These are phyloP conservation scores for Empidonax traillii DNA, from an alignment of 2,113 vertebrate species.

Conservation along the genomic window DNA sequence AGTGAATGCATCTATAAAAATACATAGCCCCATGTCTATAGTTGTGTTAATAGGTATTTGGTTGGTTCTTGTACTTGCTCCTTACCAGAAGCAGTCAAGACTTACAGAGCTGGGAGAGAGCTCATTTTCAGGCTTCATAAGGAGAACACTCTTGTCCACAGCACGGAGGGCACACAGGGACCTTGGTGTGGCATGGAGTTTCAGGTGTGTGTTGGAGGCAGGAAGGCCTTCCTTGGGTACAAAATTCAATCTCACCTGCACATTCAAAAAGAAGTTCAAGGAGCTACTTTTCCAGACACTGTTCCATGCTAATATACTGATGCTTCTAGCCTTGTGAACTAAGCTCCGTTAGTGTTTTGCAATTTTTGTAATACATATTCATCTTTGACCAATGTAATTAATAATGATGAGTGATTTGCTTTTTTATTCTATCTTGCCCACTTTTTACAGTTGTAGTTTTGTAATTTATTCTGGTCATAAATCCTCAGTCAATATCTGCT, in stretches of 20 bases:
- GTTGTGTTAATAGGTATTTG: background rate
- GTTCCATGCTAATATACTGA: background rate
- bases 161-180: conserved; percentile 85
- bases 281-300: background rate
- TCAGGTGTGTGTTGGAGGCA: conserved; percentile 64
- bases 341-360: background rate
- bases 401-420: background rate
- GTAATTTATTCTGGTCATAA: background rate
- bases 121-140: conserved; percentile 77
- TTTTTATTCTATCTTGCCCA: background rate
- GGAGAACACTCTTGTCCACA: conserved; percentile 85
- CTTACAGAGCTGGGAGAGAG: conserved; percentile 73
- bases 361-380: background rate
- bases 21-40: background rate
- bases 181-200: conserved; percentile 65
- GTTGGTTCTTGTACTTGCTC: background rate
- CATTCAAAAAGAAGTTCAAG: background rate
- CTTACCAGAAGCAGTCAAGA: background rate
- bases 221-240: conserved; percentile 72
- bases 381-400: background rate
- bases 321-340: background rate
- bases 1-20: background rate
- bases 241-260: conserved; percentile 79
- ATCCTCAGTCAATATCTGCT: background rate
- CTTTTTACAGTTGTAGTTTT: background rate